These are phyloP conservation scores for Poecilia velifera DNA, from an alignment of 2,797 vertebrate genomes.

Conservation along the genomic window DNA sequence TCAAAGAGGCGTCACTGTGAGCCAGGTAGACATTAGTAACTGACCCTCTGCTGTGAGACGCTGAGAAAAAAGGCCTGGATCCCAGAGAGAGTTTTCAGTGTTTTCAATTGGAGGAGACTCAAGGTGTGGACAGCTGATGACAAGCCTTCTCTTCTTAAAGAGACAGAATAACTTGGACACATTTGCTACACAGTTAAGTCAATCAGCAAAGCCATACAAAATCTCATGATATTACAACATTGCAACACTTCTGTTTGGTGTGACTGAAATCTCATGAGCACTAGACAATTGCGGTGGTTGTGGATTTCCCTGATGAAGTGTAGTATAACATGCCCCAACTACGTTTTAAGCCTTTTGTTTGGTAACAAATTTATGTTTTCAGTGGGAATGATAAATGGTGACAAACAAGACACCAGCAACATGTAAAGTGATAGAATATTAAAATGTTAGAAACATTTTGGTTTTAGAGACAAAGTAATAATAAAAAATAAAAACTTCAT, in stretches of 20 bases:
- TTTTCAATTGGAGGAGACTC: background rate
- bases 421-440: background rate
- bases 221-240: background rate
- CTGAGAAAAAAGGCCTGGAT: slow-evolving; percentile 39
- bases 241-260: too few relatives aligned
- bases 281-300: too few relatives aligned
- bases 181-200: background rate
- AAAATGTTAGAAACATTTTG: background rate
- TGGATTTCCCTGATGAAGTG: background rate
- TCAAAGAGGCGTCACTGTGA: background rate
- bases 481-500: background rate
- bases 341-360: background rate
- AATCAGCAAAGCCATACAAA: background rate
- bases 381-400: background rate
- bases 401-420: background rate
- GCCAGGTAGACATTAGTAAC: slow-evolving; percentile 11
- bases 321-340: background rate
- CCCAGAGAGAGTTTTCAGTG: background rate
- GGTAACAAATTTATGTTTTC: background rate
- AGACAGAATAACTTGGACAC: background rate
- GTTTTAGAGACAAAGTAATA: background rate
- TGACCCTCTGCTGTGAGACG: slow-evolving; percentile 1
- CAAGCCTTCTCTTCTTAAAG: background rate
- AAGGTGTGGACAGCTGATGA: background rate
- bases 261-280: too few relatives aligned